These are phyloP conservation scores for Carcina quercana DNA, from an alignment of 2,888 invertebrate species.

Conservation along the genomic window DNA sequence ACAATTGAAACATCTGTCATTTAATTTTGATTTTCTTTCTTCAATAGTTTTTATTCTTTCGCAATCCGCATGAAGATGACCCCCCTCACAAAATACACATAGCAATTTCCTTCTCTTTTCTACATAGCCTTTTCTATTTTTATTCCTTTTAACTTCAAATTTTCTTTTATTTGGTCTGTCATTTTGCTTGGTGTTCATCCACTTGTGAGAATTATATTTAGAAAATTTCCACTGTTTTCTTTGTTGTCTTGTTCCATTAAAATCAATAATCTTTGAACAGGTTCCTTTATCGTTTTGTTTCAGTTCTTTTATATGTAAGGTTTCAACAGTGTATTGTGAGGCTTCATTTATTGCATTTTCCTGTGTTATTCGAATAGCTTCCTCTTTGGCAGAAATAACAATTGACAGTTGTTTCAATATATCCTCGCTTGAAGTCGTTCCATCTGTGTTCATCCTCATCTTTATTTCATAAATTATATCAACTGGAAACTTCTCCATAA, in stretches of 20 bases:
- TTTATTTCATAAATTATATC: slow-evolving; percentile 14
- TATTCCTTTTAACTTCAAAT: not conserved
- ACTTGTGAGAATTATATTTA: too few relatives aligned
- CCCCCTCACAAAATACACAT: slow-evolving; percentile 8
- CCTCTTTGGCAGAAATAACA: slow-evolving; percentile 13
- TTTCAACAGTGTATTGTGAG: not conserved
- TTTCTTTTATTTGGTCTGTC: not conserved
- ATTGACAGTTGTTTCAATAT: slow-evolving; percentile 9
- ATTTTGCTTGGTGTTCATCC: too few relatives aligned
- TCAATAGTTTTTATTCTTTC: not conserved
- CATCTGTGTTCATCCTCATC: slow-evolving; percentile 8
- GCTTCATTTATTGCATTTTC: not conserved
- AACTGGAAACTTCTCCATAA: slow-evolving; percentile 13
- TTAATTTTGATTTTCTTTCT: slow-evolving; percentile 5
- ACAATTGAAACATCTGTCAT: slow-evolving; percentile 6
- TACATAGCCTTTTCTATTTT: not conserved
- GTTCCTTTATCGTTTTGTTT: not conserved
- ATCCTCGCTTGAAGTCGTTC: slow-evolving; percentile 6
- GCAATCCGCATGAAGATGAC: slow-evolving; percentile 9
- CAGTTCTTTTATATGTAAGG: not conserved
- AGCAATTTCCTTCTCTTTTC: not conserved
- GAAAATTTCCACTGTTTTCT: not conserved
- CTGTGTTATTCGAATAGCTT: slow-evolving; percentile 5
- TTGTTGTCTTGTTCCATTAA: too few relatives aligned
- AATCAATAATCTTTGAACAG: too few relatives aligned